Conservation (phyloP, 2,113 vertebrate species). For the Steatornis caripensis region DNA sequence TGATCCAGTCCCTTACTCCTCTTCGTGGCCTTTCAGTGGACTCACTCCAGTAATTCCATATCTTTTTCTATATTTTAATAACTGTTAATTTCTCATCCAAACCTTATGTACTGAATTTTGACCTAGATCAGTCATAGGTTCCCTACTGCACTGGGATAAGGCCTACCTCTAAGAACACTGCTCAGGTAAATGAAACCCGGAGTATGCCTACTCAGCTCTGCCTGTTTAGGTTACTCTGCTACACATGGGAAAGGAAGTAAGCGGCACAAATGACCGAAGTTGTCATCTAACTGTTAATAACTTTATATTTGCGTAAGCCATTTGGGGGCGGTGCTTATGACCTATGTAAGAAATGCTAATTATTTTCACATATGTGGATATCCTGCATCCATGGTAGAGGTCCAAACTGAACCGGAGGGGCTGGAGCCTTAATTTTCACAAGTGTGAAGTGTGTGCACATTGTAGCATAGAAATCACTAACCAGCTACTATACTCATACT, state of each 20-base stretch:
- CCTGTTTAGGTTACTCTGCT: background rate
- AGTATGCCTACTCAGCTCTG: background rate
- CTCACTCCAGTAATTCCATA: background rate
- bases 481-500: background rate
- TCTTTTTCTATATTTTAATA: background rate
- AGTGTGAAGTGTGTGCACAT: background rate
- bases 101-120: background rate
- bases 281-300: background rate
- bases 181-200: background rate
- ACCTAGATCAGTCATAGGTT: background rate
- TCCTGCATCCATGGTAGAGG: fast-evolving
- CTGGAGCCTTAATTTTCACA: background rate
- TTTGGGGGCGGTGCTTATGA: background rate
- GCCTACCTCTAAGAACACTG: background rate
- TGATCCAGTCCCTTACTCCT: background rate
- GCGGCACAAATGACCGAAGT: background rate
- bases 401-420: background rate
- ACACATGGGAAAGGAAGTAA: background rate
- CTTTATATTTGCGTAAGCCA: background rate
- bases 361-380: background rate
- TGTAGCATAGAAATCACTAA: background rate
- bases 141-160: background rate
- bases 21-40: background rate
- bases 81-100: background rate
- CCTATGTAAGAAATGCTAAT: fast-evolving